Percentiles rank a stretch among this genome's conserved stretches.
phyloP scores from a whole-genome alignment of 2,888 invertebrate species.

The Bembecia ichneumoniformis region DNA sequence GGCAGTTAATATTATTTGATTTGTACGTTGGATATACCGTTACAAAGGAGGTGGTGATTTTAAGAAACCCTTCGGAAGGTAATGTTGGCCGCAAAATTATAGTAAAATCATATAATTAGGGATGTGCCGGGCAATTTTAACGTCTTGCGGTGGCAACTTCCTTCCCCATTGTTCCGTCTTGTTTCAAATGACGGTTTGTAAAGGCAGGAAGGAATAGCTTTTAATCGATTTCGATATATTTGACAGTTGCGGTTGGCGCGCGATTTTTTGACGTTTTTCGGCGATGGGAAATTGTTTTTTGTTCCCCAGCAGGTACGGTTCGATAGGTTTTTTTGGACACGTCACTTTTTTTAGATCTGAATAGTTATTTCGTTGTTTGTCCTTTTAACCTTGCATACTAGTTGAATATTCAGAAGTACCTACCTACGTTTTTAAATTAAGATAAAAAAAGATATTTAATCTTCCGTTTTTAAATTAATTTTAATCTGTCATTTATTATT shows the following conservation, averaged over 20 bases:
- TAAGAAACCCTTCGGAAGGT: slow-evolving; percentile 34
- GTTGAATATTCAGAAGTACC: too few species aligned
- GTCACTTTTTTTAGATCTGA: neutral
- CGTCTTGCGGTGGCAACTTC: slow-evolving; percentile 61
- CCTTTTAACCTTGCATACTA: too few species aligned
- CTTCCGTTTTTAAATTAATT: too few species aligned
- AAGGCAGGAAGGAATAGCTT: slow-evolving; percentile 38
- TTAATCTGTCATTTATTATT: too few species aligned
- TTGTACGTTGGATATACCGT: slow-evolving; percentile 40
- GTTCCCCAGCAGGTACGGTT: slow-evolving; percentile 15
- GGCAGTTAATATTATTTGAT: slow-evolving; percentile 51
- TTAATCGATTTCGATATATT: slow-evolving; percentile 63
- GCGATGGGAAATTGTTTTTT: slow-evolving; percentile 33
- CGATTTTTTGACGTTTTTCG: slow-evolving; percentile 33
- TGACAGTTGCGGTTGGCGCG: slow-evolving; percentile 61
- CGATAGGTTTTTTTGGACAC: slow-evolving; percentile 7
- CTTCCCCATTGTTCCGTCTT: slow-evolving; percentile 55
- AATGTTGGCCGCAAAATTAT: slow-evolving; percentile 55
- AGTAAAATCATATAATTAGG: slow-evolving; percentile 63
- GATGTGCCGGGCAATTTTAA: slow-evolving; percentile 48
- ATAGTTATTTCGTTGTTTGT: too few species aligned
- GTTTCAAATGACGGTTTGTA: slow-evolving; percentile 24
- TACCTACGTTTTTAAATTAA: too few species aligned
- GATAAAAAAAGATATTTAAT: too few species aligned
- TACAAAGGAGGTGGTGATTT: slow-evolving; percentile 55